Evolutionary conservation across 2,113 vertebrate species (phyloP).

Genomic region (Ptilonorhynchus violaceus): DNA sequence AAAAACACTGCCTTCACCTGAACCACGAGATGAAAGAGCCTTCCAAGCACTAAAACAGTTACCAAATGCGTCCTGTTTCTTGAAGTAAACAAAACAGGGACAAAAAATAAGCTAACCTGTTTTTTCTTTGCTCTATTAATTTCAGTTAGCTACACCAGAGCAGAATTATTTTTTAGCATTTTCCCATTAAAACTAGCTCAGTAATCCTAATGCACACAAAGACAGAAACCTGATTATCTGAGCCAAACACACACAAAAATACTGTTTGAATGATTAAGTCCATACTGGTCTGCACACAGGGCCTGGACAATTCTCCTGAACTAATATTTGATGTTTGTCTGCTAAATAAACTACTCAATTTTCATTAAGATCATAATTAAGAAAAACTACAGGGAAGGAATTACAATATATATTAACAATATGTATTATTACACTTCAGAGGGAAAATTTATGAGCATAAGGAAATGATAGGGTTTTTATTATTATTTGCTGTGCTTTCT

Average conservation of each 20-base stretch:
- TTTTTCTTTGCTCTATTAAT: neutral
- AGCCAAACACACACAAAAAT: neutral
- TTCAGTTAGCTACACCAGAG: neutral
- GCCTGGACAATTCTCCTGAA: neutral
- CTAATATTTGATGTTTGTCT: neutral
- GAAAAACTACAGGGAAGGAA: neutral
- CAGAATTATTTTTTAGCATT: neutral
- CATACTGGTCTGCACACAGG: neutral
- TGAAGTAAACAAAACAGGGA: neutral
- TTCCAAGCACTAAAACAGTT: neutral
- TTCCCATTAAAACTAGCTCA: neutral
- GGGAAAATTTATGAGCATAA: neutral
- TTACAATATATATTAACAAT: neutral
- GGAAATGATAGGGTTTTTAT: neutral
- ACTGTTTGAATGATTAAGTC: neutral
- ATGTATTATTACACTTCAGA: slow-evolving; percentile 13
- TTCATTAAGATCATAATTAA: slow-evolving; percentile 18
- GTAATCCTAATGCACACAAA: neutral
- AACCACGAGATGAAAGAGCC: neutral
- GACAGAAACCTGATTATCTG: neutral
- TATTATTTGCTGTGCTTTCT: neutral
- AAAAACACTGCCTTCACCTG: neutral
- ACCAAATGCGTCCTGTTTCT: neutral
- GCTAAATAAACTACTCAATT: neutral
- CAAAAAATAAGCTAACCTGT: neutral